Evolutionary conservation across 37 sponge, comb jelly and placozoan genomes (phyloP).

Genomic region (Ianthella basta): DNA sequence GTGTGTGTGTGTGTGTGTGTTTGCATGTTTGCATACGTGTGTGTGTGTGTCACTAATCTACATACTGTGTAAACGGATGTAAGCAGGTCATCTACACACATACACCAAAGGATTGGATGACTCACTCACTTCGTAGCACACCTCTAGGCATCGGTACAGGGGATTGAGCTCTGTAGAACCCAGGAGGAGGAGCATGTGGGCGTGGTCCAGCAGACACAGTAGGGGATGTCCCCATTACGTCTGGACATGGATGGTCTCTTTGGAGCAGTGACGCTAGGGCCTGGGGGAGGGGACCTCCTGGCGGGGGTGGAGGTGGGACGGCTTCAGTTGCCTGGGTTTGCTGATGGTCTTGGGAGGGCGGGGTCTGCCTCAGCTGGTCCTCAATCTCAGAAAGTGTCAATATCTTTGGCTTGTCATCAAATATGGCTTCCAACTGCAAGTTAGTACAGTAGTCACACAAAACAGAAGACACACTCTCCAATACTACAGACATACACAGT

Average conservation of each 20-base stretch:
- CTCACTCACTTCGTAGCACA: background rate
- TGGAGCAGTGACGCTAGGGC: background rate
- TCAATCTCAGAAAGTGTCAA: background rate
- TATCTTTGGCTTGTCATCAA: background rate
- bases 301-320: conserved; percentile 6
- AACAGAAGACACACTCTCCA: too few species aligned
- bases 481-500: background rate
- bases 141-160: conserved; percentile 8
- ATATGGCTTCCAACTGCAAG: background rate
- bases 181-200: background rate
- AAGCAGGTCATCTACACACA: background rate
- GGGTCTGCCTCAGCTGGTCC: background rate
- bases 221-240: background rate
- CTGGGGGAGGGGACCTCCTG: background rate
- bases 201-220: background rate
- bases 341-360: too few species aligned
- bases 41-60: too few species aligned
- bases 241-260: background rate
- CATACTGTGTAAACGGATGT: conserved; percentile 7
- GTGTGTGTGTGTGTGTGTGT: too few species aligned
- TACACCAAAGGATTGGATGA: background rate
- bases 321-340: too few species aligned
- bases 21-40: too few species aligned
- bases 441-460: too few species aligned
- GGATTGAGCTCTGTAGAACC: background rate